Evolutionary conservation across 2,888 invertebrate species (phyloP), one percentile per base, ranked within the genome.

Genomic region (Resseliella maxima): DNA sequence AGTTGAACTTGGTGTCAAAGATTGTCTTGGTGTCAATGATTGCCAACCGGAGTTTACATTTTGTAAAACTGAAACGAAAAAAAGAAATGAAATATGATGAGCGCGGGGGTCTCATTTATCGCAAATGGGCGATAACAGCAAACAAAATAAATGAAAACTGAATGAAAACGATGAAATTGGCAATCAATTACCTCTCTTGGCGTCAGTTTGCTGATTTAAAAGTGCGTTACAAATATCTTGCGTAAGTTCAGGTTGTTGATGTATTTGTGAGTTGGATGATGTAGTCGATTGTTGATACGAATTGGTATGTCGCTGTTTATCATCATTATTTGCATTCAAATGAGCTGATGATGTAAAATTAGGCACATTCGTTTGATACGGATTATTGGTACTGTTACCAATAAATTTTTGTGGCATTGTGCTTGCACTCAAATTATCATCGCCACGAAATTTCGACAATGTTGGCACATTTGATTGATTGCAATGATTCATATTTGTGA

Each of bases 1-100:
- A 0, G 96, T 95, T 0, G 95, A 95, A 86, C 96, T 95, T 38
- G 93, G 93, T n/a, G 93, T 92, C 21, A 93, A 88, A 35, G 91
- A 90, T n/a, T n/a, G n/a, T n/a, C 96, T 95, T 38, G 93, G 93
- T n/a, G 93, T 92, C 21, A 93, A 88, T 35, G 91, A 90, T 88
- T 91, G 91, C 91, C 91, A 91, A 86, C 90, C 90, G 18, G 85
- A 50, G 86, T 87, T 87, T 10, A 72, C 35, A 59, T 24, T 59
- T 59, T 59, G 59, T 24, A 59, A 59, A 3, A 59, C 59, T 24
- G 18, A 50, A 41, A 41, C 41, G 41, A 41, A 41, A 12, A 15
- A 18, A 50, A 50, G 8, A 50, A 8, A 50, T 12, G 46, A 15
- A 50, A 50, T 2, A 8, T 18, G 2, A 6, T 18, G 18, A 50